Percentiles rank a stretch among this genome's conserved stretches.
These are phyloP conservation scores for Propithecus perrieri DNA, from an alignment of 2,797 vertebrate genomes.

Conservation along the genomic window DNA sequence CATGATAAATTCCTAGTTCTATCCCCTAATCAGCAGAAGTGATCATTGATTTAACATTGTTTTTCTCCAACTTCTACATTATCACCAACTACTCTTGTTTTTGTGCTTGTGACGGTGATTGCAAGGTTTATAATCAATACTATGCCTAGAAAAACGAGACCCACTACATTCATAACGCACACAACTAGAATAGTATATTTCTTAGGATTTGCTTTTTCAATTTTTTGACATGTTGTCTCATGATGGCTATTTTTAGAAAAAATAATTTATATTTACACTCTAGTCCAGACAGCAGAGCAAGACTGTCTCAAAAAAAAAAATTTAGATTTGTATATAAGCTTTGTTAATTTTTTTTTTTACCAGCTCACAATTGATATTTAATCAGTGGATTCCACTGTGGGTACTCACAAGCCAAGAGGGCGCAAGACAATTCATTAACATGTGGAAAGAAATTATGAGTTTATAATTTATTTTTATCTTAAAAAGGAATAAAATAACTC, in stretches of 20 bases:
- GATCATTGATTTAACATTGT: background rate
- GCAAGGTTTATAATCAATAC: background rate
- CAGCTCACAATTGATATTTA: constrained; percentile 7
- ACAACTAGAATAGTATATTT: background rate
- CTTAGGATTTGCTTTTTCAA: background rate
- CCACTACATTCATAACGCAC: background rate
- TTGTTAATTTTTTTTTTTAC: background rate
- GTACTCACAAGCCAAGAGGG: background rate
- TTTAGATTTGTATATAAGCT: background rate
- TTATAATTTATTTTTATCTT: background rate
- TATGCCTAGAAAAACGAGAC: background rate
- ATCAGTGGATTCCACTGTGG: background rate
- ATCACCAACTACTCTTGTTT: background rate
- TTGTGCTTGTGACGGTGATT: background rate
- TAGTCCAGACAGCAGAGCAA: too few relatives aligned
- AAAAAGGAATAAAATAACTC: background rate
- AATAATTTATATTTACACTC: too few relatives aligned
- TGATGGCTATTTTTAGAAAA: background rate
- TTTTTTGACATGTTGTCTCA: background rate
- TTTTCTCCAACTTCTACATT: background rate
- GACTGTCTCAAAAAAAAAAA: background rate
- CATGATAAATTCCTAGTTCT: background rate
- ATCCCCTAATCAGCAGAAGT: background rate
- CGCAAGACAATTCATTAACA: background rate
- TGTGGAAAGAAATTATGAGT: background rate